These are phyloP conservation scores for Columbina picui DNA, from an alignment of 2,113 vertebrate genomes.

Conservation along the genomic window DNA sequence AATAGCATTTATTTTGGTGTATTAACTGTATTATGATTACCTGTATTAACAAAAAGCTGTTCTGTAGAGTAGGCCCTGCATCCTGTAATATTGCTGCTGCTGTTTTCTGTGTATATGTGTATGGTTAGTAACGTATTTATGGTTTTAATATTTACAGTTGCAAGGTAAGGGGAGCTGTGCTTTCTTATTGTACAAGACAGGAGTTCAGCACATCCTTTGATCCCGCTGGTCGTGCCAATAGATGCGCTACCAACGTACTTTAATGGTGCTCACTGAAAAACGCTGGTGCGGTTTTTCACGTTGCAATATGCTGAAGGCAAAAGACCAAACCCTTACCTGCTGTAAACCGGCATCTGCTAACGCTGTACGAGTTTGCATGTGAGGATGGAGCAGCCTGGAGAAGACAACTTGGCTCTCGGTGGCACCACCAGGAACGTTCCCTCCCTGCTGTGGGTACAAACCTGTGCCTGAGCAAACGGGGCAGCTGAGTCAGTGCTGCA, in stretches of 20 bases:
- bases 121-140: slow-evolving; percentile 63
- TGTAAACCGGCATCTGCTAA: not conserved
- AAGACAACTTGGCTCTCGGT: not conserved
- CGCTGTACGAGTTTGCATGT: not conserved
- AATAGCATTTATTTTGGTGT: slow-evolving; percentile 63
- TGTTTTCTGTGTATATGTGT: slow-evolving; percentile 70
- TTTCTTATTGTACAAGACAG: not conserved
- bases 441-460: not conserved
- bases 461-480: accelerated
- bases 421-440: not conserved
- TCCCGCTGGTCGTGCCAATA: not conserved
- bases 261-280: slow-evolving; percentile 33
- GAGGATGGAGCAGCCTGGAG: not conserved
- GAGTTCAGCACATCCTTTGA: not conserved
- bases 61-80: slow-evolving; percentile 22
- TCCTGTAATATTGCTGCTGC: slow-evolving; percentile 36
- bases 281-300: not conserved
- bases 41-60: slow-evolving; percentile 52
- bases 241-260: not conserved
- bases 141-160: slow-evolving; percentile 51
- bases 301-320: not conserved
- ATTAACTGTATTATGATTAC: no score
- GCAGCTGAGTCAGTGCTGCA: not conserved
- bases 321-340: not conserved
- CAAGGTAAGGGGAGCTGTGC: slow-evolving; percentile 53